These are phyloP conservation scores for Pituophis catenifer DNA, from an alignment of 2,113 vertebrate species.

Conservation along the genomic window DNA sequence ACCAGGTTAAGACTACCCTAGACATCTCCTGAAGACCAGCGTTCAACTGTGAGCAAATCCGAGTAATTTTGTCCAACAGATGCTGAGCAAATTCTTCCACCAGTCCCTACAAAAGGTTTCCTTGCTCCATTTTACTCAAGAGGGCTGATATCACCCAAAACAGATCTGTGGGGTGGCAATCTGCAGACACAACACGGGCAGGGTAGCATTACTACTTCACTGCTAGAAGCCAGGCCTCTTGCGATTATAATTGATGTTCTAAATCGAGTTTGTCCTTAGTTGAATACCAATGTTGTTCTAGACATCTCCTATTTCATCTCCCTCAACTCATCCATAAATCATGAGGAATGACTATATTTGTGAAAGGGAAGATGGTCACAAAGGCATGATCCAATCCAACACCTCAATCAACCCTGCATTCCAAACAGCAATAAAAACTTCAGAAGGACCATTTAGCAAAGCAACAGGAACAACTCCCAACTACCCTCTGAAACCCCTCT, in stretches of 20 bases:
- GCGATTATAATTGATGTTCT: background rate
- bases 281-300: background rate
- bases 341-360: background rate
- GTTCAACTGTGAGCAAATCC: background rate
- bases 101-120: background rate
- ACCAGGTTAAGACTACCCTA: background rate
- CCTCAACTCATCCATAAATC: background rate
- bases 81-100: background rate
- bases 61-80: background rate
- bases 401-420: background rate
- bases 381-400: background rate
- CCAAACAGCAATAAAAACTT: background rate
- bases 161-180: background rate
- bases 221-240: background rate
- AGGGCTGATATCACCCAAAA: background rate
- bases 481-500: background rate
- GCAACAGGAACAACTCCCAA: background rate
- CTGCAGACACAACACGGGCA: background rate
- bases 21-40: background rate
- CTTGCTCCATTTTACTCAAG: background rate
- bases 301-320: background rate
- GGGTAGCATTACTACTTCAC: background rate
- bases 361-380: background rate
- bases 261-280: background rate
- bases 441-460: background rate